Conservation (phyloP, 2,888 invertebrate species). For the Spialia ferax region DNA sequence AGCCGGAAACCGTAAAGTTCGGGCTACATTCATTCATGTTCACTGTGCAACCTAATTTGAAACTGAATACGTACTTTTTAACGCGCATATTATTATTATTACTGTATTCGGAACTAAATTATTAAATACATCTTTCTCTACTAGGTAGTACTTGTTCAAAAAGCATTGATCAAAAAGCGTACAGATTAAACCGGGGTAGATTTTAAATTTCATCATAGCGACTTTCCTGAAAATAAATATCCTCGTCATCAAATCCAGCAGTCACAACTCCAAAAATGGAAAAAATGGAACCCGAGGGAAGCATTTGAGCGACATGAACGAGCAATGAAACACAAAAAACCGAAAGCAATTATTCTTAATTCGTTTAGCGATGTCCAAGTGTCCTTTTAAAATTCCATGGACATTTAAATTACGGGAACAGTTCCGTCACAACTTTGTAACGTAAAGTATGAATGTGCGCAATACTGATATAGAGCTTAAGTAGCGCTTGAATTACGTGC, state of each 20-base stretch:
- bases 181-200: background rate
- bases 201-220: background rate
- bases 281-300: slow-evolving; percentile 4
- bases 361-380: slow-evolving; percentile 9
- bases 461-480: slow-evolving; percentile 10
- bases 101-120: background rate
- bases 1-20: slow-evolving; percentile 34
- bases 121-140: too few relatives aligned
- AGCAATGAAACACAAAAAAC: slow-evolving; percentile 7
- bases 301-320: slow-evolving; percentile 10
- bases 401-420: background rate
- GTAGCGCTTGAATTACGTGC: slow-evolving; percentile 19
- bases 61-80: slow-evolving; percentile 24
- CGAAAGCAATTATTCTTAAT: slow-evolving; percentile 10
- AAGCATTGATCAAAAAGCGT: background rate
- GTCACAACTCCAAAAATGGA: background rate
- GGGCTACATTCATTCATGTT: background rate
- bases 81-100: slow-evolving; percentile 12
- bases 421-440: slow-evolving; percentile 7
- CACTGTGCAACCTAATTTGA: slow-evolving; percentile 24
- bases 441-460: slow-evolving; percentile 4
- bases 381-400: background rate
- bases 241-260: background rate
- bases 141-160: background rate
- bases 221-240: background rate